Conservation (phyloP, 2,888 invertebrate genomes). For the Xestia sexstrigata region DNA sequence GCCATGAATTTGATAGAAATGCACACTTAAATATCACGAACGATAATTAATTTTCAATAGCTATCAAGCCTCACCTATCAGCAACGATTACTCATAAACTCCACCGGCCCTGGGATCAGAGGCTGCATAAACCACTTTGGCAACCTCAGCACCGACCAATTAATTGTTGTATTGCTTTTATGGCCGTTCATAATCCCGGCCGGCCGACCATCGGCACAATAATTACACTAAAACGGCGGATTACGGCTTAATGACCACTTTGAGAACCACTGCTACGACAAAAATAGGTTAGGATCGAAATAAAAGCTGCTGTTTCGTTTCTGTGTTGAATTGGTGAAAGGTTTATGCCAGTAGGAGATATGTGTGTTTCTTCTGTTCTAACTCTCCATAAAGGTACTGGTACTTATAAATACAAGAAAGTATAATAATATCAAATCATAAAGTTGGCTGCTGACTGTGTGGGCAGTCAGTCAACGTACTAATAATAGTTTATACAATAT, state of each 20-base stretch:
- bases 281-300: conserved; percentile 43
- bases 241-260: conserved; percentile 60
- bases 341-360: not conserved
- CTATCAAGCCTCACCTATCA: not conserved
- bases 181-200: conserved; percentile 65
- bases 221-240: conserved; percentile 59
- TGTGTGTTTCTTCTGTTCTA: not conserved
- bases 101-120: not conserved
- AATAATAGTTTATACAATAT: not conserved
- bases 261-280: conserved; percentile 48
- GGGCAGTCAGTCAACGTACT: not conserved
- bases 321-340: not conserved
- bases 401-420: not conserved
- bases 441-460: not conserved
- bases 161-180: conserved; percentile 71
- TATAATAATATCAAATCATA: not conserved
- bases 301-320: conserved; percentile 55
- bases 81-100: conserved; percentile 12
- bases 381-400: not conserved
- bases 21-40: not conserved
- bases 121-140: conserved; percentile 56
- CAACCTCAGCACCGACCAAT: conserved; percentile 60
- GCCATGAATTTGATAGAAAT: not conserved
- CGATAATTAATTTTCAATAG: not conserved
- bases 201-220: conserved; percentile 57